Evolutionary conservation across 2,797 vertebrate genomes (phyloP).

Genomic region (Macroramphosus scolopax): DNA sequence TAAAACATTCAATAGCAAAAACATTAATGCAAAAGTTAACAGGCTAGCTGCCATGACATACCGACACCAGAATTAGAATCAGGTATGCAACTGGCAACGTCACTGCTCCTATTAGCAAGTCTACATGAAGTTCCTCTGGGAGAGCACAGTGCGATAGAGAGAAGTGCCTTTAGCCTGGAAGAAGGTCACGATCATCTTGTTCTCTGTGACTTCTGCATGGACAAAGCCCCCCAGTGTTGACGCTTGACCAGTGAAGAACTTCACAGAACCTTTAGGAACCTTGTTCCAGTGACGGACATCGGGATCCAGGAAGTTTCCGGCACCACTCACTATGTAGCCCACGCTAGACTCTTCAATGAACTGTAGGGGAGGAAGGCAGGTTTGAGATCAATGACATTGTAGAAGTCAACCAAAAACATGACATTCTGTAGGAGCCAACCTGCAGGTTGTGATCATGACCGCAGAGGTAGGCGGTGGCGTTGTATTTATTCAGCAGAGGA

Average conservation of each 20-base stretch:
- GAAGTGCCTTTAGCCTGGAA: conserved; percentile 86
- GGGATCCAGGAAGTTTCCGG: conserved; percentile 90
- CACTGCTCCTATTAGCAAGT: too few relatives aligned
- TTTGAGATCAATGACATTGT: not conserved
- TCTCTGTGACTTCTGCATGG: conserved; percentile 80
- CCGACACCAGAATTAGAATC: too few relatives aligned
- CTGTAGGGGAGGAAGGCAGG: conserved; percentile 41
- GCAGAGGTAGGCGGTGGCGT: conserved; percentile 87
- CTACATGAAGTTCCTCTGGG: conserved; percentile 59
- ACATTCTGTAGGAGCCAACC: conserved; percentile 68
- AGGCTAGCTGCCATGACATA: too few relatives aligned
- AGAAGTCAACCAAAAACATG: too few relatives aligned
- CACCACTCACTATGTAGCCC: conserved; percentile 89
- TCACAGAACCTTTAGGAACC: conserved; percentile 82
- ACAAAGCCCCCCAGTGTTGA: conserved; percentile 85
- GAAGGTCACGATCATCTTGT: conserved; percentile 81
- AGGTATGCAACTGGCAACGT: too few relatives aligned
- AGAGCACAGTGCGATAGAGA: conserved; percentile 83
- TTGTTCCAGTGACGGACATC: conserved; percentile 74
- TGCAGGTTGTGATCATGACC: conserved; percentile 96
- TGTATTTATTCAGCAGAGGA: conserved; percentile 83
- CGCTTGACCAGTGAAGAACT: conserved; percentile 84
- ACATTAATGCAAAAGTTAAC: too few relatives aligned
- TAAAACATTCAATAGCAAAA: too few relatives aligned
- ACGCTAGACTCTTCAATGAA: conserved; percentile 83